phyloP scores from a whole-genome alignment of 35 echinoderm and acorn worm genomes.

The Apostichopus parvimensis region DNA sequence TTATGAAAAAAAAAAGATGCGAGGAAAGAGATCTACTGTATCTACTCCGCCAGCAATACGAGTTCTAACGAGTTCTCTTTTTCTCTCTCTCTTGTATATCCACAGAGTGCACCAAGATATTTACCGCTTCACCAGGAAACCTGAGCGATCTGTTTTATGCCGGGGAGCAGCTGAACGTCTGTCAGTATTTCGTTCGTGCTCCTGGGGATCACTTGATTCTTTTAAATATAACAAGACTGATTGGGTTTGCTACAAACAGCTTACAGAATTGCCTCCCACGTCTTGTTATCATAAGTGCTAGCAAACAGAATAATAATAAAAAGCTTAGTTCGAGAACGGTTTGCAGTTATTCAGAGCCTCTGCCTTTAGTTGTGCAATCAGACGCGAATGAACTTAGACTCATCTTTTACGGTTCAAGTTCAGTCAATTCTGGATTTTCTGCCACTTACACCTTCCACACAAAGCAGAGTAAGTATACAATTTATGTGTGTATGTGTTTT shows the following conservation, averaged over 20 bases:
- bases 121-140: slow-evolving; percentile 69
- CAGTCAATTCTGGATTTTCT: slow-evolving; percentile 69
- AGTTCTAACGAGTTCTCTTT: neutral
- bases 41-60: too few species aligned
- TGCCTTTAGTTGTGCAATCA: slow-evolving; percentile 91
- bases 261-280: slow-evolving; percentile 38
- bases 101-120: slow-evolving; percentile 79
- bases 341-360: slow-evolving; percentile 58
- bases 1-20: too few species aligned
- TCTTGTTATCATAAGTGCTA: slow-evolving; percentile 31
- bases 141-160: slow-evolving; percentile 58
- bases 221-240: slow-evolving; percentile 71
- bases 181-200: slow-evolving; percentile 16
- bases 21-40: too few species aligned
- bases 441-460: slow-evolving; percentile 88
- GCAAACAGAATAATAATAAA: neutral
- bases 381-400: slow-evolving; percentile 73
- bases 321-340: slow-evolving; percentile 16
- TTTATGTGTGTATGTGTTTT: too few species aligned
- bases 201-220: slow-evolving; percentile 62
- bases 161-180: slow-evolving; percentile 13
- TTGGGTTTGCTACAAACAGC: slow-evolving; percentile 60
- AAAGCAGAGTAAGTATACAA: slow-evolving; percentile 62
- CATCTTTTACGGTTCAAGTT: slow-evolving; percentile 60
- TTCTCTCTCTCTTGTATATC: slow-evolving; percentile 3